Evolutionary conservation across 2,888 invertebrate genomes (phyloP).

Genomic region (Molorchus minor): DNA sequence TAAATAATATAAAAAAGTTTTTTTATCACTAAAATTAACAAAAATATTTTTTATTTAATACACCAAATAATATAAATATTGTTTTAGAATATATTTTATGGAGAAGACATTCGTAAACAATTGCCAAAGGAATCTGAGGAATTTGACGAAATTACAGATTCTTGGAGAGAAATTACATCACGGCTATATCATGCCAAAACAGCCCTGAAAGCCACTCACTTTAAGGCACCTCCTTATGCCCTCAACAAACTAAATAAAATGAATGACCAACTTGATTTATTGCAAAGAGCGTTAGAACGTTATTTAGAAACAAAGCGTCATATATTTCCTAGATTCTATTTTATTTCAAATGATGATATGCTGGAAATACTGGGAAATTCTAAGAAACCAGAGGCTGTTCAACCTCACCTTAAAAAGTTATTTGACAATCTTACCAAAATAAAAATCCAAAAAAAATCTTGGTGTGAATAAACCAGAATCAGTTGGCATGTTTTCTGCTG

Average conservation of each 20-base stretch:
- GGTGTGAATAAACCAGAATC: conserved; percentile 62
- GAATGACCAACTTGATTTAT: conserved; percentile 79
- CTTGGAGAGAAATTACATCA: conserved; percentile 75
- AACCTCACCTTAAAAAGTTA: conserved; percentile 86
- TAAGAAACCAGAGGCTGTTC: conserved; percentile 82
- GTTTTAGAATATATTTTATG: conserved; percentile 79
- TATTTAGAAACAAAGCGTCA: conserved; percentile 91
- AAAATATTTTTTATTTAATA: too few species aligned
- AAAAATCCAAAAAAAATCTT: conserved; percentile 68
- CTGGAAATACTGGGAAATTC: conserved; percentile 88
- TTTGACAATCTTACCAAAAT: conserved; percentile 86
- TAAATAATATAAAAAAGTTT: too few species aligned
- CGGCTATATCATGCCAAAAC: conserved; percentile 66
- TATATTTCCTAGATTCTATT: conserved; percentile 85
- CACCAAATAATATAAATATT: too few species aligned
- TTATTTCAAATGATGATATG: conserved; percentile 84
- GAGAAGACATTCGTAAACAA: conserved; percentile 88
- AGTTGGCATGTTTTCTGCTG: conserved; percentile 82
- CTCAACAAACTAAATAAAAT: conserved; percentile 75
- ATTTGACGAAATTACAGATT: conserved; percentile 76
- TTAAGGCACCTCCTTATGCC: conserved; percentile 69
- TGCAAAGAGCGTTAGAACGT: conserved; percentile 84
- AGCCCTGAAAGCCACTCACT: conserved; percentile 72
- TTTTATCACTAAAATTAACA: too few species aligned
- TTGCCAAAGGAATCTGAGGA: conserved; percentile 78